Evolutionary conservation across 2,888 invertebrate genomes (phyloP), one percentile per base, ranked within the genome.

Genomic region (Endotricha flammealis): DNA sequence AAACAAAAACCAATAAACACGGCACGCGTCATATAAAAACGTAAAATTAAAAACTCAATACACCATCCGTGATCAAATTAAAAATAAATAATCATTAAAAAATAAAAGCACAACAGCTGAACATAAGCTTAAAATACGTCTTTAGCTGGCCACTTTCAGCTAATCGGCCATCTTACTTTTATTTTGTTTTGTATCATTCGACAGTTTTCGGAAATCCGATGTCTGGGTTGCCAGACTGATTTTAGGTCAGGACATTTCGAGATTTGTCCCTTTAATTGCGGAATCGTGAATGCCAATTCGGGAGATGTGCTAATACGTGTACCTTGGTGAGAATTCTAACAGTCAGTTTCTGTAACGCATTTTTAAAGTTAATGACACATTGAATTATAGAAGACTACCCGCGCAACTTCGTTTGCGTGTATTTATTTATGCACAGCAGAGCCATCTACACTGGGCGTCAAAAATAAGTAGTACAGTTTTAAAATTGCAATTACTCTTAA

Each of bases 181-280:
- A 39, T 33, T 4, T 12, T 32, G 50, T 46, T 54, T 48, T 48
- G 42, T 46, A 38, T 44, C 38, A 44, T 44, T 36, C 33, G 36
- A 16, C 14, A 40, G 46, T 54, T 54, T 54, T 52, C 46, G 50
- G 51, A 50, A 54, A 54, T 52, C 51, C 50, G 52, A 53, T 51
- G 47, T 42, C 41, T 44, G 52, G 32, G 23, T 11, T 13, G 8
- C 13, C 31, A 12, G 11, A 12, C 36, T 36, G 29, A 28, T 33
- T 40, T 42, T 36, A 34, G 31, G 29, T 29, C 27, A 37, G 29
- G 33, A 29, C 36, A 36, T 16, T 16, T 20, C n/a, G 20, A 20
- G 20, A n/a, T 20, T 20, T 20, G 20, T 6, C 6, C n/a, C n/a
- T 20, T 20, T 20, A 16, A 20, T 8, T 20, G n/a, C 4, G 20